Conservation (phyloP, 2,888 invertebrate species). For the Argynnis bischoffii region DNA sequence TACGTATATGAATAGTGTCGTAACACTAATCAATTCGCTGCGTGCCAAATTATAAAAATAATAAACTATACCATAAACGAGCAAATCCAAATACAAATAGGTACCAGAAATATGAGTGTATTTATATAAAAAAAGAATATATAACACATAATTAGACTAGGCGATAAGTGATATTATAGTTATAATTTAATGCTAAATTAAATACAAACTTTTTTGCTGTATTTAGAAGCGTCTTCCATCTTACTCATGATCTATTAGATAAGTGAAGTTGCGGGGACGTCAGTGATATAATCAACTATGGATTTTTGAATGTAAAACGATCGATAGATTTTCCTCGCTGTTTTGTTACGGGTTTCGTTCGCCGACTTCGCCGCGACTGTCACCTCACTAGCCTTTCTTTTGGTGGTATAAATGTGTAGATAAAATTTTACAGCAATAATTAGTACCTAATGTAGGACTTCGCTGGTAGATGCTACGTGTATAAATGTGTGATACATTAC, state of each 20-base stretch:
- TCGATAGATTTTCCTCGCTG: conserved; percentile 13
- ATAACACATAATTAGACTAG: conserved; percentile 69
- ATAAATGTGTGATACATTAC: conserved; percentile 75
- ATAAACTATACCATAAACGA: conserved; percentile 54
- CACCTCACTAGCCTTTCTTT: conserved; percentile 72
- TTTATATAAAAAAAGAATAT: conserved; percentile 58
- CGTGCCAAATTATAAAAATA: conserved; percentile 69
- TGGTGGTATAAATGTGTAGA: conserved; percentile 73
- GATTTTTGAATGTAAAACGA: not conserved
- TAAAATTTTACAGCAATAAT: conserved; percentile 79
- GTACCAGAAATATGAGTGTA: conserved; percentile 67
- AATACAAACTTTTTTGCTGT: conserved; percentile 79
- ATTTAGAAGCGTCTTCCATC: conserved; percentile 82
- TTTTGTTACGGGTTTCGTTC: conserved; percentile 36
- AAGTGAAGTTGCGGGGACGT: conserved; percentile 49
- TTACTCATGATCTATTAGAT: conserved; percentile 73
- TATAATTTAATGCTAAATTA: conserved; percentile 67
- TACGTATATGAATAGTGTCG: conserved; percentile 30
- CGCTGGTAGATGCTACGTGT: conserved; percentile 77
- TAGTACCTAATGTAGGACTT: conserved; percentile 71
- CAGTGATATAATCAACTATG: conserved; percentile 27
- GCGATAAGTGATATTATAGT: conserved; percentile 75
- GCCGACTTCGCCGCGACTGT: conserved; percentile 40
- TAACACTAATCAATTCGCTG: conserved; percentile 39
- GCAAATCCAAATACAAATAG: conserved; percentile 56